phyloP scores from a whole-genome alignment of 2,797 vertebrate species.

The Gouania willdenowi region DNA sequence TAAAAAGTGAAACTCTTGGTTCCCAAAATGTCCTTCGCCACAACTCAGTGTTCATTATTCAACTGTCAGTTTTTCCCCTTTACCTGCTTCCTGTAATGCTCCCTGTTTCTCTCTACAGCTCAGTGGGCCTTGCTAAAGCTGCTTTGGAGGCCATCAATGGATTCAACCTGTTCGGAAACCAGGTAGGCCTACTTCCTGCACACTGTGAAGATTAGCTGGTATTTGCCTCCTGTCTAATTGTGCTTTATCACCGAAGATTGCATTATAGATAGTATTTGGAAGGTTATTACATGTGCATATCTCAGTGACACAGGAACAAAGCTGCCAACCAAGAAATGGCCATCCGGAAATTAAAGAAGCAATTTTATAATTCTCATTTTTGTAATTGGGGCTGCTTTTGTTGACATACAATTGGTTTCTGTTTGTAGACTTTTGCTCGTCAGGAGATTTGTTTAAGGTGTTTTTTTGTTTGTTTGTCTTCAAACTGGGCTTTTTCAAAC shows the following conservation, averaged over 20 bases:
- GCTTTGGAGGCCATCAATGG: conserved; percentile 97
- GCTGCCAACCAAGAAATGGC: too few relatives aligned
- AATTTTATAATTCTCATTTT: too few relatives aligned
- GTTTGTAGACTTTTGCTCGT: not conserved
- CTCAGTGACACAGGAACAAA: too few relatives aligned
- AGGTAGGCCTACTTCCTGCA: conserved; percentile 75
- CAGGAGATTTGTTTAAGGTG: conserved; percentile 3
- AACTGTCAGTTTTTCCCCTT: too few relatives aligned
- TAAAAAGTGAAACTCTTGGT: too few relatives aligned
- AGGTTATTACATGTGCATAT: not conserved
- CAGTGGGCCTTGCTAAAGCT: conserved; percentile 94
- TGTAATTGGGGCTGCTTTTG: too few relatives aligned
- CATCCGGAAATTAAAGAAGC: too few relatives aligned
- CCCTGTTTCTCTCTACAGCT: conserved; percentile 68
- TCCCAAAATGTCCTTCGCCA: too few relatives aligned
- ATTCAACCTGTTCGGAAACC: conserved; percentile 98
- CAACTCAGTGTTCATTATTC: too few relatives aligned
- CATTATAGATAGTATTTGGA: conserved; percentile 7
- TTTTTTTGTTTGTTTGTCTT: conserved; percentile 22
- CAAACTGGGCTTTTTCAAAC: too few relatives aligned
- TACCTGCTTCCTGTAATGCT: not conserved
- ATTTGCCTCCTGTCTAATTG: not conserved
- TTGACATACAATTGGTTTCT: too few relatives aligned
- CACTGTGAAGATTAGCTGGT: not conserved
- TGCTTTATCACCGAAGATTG: not conserved